A percentile compares a stretch with the other conserved stretches of the same genome.
These are phyloP conservation scores for Terebella lapidaria DNA, from an alignment of 2,888 invertebrate species.

Conservation along the genomic window DNA sequence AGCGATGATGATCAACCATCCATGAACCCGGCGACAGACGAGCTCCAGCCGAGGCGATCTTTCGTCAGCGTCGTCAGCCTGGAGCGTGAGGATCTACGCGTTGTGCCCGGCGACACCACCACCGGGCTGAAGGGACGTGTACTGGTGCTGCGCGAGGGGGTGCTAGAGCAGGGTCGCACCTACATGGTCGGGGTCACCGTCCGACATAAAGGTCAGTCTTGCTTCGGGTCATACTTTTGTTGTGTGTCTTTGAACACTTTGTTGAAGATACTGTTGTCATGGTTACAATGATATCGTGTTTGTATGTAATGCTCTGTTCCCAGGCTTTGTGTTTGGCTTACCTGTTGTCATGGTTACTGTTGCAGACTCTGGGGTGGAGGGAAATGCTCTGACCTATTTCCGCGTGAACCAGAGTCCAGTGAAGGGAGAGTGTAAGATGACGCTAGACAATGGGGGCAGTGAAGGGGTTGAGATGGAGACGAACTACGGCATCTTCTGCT, in stretches of 20 bases:
- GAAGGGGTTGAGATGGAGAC: not conserved
- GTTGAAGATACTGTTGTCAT: no score
- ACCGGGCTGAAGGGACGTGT: not conserved
- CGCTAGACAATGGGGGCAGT: not conserved
- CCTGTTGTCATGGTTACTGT: no score
- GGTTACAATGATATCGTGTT: no score
- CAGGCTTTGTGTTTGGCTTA: no score
- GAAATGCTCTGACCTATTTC: not conserved
- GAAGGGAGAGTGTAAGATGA: not conserved
- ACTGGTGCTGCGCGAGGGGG: not conserved
- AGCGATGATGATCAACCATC: no score
- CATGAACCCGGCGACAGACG: not conserved
- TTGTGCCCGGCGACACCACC: not conserved
- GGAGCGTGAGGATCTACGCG: not conserved
- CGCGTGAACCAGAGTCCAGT: not conserved
- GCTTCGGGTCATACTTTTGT: not conserved
- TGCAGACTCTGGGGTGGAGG: not conserved
- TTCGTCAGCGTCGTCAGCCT: not conserved
- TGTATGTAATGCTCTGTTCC: no score
- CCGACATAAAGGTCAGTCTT: not conserved
- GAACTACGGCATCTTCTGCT: not conserved
- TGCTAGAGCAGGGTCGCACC: not conserved
- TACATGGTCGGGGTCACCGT: not conserved
- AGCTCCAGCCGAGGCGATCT: not conserved
- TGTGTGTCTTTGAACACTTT: no score